Conservation (phyloP, 2,113 vertebrate genomes). For the Ploceus nigricollis region DNA sequence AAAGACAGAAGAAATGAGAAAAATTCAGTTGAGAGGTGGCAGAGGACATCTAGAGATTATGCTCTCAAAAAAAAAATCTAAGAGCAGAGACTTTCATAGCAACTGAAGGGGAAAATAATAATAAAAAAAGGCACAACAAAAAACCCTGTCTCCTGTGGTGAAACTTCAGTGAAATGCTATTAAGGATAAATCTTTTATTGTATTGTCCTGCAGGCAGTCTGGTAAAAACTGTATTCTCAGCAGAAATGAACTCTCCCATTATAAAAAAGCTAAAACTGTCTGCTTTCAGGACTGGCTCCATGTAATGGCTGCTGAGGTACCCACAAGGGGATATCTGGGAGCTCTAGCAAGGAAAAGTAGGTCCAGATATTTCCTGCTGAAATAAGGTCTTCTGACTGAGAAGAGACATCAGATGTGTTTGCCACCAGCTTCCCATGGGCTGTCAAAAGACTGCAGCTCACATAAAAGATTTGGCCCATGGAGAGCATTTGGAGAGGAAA, state of each 20-base stretch:
- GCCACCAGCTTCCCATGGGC: slow-evolving; percentile 27
- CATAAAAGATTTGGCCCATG: not conserved
- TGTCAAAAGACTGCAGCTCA: slow-evolving; percentile 14
- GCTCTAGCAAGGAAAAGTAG: not conserved
- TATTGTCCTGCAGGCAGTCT: slow-evolving; percentile 68
- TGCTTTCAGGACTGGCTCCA: not conserved
- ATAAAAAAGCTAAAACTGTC: slow-evolving; percentile 3
- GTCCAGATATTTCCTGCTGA: slow-evolving; percentile 28
- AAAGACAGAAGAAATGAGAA: not conserved
- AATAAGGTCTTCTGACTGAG: slow-evolving; percentile 10
- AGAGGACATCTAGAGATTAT: slow-evolving; percentile 36
- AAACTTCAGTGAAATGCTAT: slow-evolving; percentile 67
- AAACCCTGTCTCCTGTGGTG: slow-evolving; percentile 47
- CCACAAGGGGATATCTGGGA: not conserved
- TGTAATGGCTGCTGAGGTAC: not conserved
- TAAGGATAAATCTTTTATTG: slow-evolving; percentile 71
- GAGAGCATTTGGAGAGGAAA: slow-evolving; percentile 33
- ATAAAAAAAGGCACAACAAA: slow-evolving; percentile 48
- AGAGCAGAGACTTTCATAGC: not conserved
- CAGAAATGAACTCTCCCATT: slow-evolving; percentile 59
- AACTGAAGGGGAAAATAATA: not conserved
- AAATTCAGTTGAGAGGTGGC: not conserved
- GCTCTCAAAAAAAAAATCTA: not conserved
- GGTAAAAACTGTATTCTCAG: slow-evolving; percentile 63
- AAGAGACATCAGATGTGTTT: slow-evolving; percentile 11